Percentiles rank a stretch among this genome's conserved stretches.
Evolutionary conservation across 2,113 vertebrate species (phyloP).

Genomic region (Platysteira castanea): DNA sequence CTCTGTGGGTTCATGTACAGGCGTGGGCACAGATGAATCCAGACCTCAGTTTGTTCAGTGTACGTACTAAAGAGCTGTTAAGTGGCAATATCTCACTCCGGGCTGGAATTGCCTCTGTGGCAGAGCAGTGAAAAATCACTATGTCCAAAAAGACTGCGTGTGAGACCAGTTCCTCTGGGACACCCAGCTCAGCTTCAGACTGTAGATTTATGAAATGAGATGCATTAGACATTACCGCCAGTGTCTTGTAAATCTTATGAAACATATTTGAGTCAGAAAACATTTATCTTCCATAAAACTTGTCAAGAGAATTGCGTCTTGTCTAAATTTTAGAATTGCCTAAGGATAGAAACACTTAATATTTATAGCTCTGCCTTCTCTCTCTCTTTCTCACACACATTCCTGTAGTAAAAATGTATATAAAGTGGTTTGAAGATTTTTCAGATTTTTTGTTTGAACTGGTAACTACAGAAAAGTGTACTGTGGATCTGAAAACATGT

Average conservation of each 20-base stretch:
- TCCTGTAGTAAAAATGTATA: not conserved
- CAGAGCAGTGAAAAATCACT: not conserved
- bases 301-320: conserved; percentile 2
- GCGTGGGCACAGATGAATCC: not conserved
- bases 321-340: not conserved
- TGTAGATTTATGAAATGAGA: conserved; percentile 23
- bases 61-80: not conserved
- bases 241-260: not conserved
- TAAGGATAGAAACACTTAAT: not conserved
- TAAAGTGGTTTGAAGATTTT: not conserved
- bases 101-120: not conserved
- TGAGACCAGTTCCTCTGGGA: conserved; percentile 10
- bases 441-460: not conserved
- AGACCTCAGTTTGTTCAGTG: not conserved
- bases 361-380: not conserved
- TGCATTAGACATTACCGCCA: not conserved
- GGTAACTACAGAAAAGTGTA: not conserved
- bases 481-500: not conserved
- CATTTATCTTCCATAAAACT: conserved; percentile 2
- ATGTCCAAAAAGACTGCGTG: not conserved
- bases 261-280: not conserved
- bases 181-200: not conserved
- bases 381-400: not conserved
- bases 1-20: not conserved
- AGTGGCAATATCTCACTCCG: not conserved